Base-by-base conservation (phyloP, 2,797 vertebrate species). In the Syngnathus acus region DNA sequence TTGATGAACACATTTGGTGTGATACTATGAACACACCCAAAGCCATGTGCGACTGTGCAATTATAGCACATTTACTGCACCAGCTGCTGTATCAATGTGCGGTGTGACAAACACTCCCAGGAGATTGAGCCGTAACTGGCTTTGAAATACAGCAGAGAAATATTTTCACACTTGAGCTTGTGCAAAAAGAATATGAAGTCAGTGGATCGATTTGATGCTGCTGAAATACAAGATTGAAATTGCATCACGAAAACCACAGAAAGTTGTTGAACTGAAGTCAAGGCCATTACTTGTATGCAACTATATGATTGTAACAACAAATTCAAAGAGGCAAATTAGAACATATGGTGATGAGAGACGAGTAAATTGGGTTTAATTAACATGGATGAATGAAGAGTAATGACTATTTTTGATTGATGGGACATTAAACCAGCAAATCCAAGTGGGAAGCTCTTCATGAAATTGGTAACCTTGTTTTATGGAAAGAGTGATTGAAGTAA, bases 71-170 rank as follows among this genome's bases (percentile, higher is more conserved):
- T 85, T 83, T 75, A 80, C 76, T 64, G 80, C 84, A 83, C 80
- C 86, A 86, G 87, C 87, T 87, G 87, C 80, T 74, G 85, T 71
- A 82, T 76, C 76, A 84, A 86, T 80, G 69, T 10, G 68, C 39
- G 64, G 75, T 84, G 80, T 83, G 84, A 83, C 77, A 76, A 82
- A 83, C 70, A 16, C 70, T 76, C 79, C 74, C 76, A 61, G 67
- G 82, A 83, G 83, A 82, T 55, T 50, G 78, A 81, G 74, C 53
- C 14, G 72, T 68, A 66, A 64, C 71, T 64, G 72, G 62, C 71
- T 82, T 82, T 81, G 73, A 84, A 79, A 62, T 62, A 45, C 5
- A 45, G 71, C 68, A 69, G 68, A 70, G 71, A 70, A 69, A 79
- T 75, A 71, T 62, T 73, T 75, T 84, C 69, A 68, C 81, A 72